A percentile compares a stretch with the other conserved stretches of the same genome.
Conservation (phyloP, 1,140 invertebrate genomes). For the Aphis craccivora region DNA sequence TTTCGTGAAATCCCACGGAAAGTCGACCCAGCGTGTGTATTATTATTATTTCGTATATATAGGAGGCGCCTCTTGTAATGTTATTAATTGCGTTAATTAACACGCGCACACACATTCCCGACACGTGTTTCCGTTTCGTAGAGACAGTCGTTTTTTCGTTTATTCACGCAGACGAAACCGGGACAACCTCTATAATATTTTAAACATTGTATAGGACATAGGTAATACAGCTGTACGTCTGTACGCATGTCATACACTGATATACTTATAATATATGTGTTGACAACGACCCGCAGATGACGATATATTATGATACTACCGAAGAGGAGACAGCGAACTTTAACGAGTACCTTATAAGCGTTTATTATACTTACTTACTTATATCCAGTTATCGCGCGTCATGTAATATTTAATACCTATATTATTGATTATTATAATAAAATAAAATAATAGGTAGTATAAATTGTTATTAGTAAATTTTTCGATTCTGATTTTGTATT, state of each 20-base stretch:
- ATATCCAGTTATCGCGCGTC: not conserved
- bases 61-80: conserved; percentile 44
- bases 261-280: not conserved
- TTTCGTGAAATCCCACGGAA: not conserved
- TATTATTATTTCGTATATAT: not conserved
- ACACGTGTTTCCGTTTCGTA: conserved; percentile 50
- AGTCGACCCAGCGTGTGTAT: not conserved
- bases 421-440: too few relatives aligned
- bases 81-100: conserved; percentile 45
- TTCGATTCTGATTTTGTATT: too few relatives aligned
- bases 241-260: not conserved
- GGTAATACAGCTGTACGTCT: too few relatives aligned
- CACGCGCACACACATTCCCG: conserved; percentile 6
- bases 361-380: not conserved
- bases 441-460: too few relatives aligned
- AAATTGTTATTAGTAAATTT: too few relatives aligned
- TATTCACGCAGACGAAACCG: not conserved
- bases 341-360: not conserved
- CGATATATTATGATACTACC: not conserved
- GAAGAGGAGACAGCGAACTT: not conserved
- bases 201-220: not conserved
- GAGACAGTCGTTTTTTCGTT: not conserved
- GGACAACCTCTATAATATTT: not conserved
- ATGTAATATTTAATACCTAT: too few relatives aligned
- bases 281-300: not conserved